Percentiles rank a stretch among this genome's conserved stretches.
Conservation (phyloP, 2,113 vertebrate species). For the Nannospalax galili region DNA sequence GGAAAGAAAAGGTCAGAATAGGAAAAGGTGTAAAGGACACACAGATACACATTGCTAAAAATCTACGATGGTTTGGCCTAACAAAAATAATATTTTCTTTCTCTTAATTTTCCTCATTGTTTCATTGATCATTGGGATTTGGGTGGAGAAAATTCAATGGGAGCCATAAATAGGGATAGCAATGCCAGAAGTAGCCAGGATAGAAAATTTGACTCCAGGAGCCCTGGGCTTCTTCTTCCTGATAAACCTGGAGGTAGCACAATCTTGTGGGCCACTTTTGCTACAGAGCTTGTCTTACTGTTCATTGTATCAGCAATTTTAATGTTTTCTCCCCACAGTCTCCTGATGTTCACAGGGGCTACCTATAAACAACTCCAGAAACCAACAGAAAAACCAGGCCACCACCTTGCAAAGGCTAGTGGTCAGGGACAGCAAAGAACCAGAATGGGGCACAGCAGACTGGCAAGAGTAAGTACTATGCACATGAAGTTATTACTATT, state of each 20-base stretch:
- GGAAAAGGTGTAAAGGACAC: constrained; percentile 76
- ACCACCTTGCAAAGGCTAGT: neutral
- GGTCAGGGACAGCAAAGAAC: neutral
- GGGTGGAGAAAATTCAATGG: constrained; percentile 43
- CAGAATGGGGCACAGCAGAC: neutral
- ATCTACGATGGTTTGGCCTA: constrained; percentile 79
- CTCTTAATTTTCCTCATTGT: constrained; percentile 70
- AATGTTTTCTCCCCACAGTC: neutral
- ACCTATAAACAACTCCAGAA: neutral
- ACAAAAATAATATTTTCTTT: constrained; percentile 79
- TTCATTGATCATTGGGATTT: constrained; percentile 57
- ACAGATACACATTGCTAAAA: constrained; percentile 81
- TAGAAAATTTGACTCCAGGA: neutral
- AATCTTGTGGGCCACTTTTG: constrained; percentile 22
- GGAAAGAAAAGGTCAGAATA: constrained; percentile 77
- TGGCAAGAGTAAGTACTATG: constrained; percentile 4
- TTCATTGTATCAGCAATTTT: neutral
- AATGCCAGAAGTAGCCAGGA: constrained; percentile 1
- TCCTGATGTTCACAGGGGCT: neutral
- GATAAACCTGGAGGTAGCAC: neutral
- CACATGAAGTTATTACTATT: constrained; percentile 22
- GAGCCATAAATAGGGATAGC: neutral
- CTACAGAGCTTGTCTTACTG: neutral
- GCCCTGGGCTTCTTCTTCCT: neutral
- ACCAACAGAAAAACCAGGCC: neutral